phyloP scores from a whole-genome alignment of 2,113 vertebrate species.

The Macaca nemestrina region DNA sequence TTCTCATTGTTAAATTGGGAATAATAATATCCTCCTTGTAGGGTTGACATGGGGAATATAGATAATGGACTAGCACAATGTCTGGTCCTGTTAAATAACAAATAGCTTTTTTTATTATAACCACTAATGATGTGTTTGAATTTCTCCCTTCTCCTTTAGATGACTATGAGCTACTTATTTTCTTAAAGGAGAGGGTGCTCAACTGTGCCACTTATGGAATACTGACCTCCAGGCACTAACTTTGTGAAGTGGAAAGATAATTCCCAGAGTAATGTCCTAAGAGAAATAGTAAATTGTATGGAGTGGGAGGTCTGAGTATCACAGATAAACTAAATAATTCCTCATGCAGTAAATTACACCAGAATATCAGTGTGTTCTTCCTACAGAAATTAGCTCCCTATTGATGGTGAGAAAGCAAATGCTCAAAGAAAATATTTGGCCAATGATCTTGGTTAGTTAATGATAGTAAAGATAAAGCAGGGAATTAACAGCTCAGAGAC shows the following conservation, averaged over 20 bases:
- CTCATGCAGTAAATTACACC: neutral
- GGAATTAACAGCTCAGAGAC: neutral
- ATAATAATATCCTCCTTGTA: neutral
- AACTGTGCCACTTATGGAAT: neutral
- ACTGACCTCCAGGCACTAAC: neutral
- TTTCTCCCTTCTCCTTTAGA: neutral
- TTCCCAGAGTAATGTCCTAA: neutral
- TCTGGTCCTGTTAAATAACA: neutral
- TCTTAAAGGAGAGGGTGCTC: neutral
- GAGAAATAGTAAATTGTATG: neutral
- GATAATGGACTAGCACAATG: neutral
- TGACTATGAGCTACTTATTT: neutral
- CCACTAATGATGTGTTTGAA: neutral
- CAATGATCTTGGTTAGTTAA: conserved; percentile 22
- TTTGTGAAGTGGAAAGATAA: conserved; percentile 3
- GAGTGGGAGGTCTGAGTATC: neutral
- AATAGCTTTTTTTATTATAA: neutral
- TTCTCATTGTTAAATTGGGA: neutral
- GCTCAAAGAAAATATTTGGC: neutral
- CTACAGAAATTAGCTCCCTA: neutral
- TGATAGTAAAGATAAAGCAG: neutral
- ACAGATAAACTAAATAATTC: neutral
- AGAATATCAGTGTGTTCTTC: neutral
- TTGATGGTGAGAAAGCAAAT: conserved; percentile 10
- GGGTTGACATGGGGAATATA: neutral